Evolutionary conservation across 2,888 invertebrate genomes (phyloP).

Genomic region (Pseudococcus viburni): DNA sequence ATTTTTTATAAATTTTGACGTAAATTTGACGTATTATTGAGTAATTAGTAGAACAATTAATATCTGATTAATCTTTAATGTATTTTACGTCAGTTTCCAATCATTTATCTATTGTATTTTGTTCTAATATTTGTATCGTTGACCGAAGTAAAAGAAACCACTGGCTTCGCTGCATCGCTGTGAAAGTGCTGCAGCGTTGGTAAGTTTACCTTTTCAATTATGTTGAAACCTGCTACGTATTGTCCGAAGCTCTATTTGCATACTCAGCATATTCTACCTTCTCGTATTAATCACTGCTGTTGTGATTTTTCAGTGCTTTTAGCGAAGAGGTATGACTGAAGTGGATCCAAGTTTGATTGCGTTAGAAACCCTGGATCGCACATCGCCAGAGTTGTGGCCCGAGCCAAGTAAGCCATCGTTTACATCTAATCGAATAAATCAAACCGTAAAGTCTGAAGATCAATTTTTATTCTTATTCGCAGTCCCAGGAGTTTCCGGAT

Average conservation of each 20-base stretch:
- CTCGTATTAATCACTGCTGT: background rate
- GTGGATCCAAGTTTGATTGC: slow-evolving; percentile 67
- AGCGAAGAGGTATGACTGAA: slow-evolving; percentile 64
- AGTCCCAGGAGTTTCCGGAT: slow-evolving; percentile 90
- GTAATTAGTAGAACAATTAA: background rate
- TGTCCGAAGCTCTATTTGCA: background rate
- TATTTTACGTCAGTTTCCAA: background rate
- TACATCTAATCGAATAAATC: background rate
- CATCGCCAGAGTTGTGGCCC: slow-evolving; percentile 97
- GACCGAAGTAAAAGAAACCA: background rate
- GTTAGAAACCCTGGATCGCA: slow-evolving; percentile 90
- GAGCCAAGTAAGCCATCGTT: slow-evolving; percentile 82
- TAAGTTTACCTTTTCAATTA: slow-evolving; percentile 39
- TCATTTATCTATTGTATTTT: background rate
- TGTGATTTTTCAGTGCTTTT: slow-evolving; percentile 5
- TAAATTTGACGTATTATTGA: background rate
- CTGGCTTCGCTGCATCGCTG: slow-evolving; percentile 64
- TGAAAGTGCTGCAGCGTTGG: slow-evolving; percentile 65
- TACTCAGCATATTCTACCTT: background rate
- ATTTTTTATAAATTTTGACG: background rate
- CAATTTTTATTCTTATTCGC: slow-evolving; percentile 71
- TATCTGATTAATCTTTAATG: background rate
- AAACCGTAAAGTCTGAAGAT: background rate
- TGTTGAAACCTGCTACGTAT: background rate
- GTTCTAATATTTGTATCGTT: background rate